Percentiles rank a stretch among this genome's conserved stretches.
Conservation (phyloP, 2,888 invertebrate species). For the Ptilodon capucinus region DNA sequence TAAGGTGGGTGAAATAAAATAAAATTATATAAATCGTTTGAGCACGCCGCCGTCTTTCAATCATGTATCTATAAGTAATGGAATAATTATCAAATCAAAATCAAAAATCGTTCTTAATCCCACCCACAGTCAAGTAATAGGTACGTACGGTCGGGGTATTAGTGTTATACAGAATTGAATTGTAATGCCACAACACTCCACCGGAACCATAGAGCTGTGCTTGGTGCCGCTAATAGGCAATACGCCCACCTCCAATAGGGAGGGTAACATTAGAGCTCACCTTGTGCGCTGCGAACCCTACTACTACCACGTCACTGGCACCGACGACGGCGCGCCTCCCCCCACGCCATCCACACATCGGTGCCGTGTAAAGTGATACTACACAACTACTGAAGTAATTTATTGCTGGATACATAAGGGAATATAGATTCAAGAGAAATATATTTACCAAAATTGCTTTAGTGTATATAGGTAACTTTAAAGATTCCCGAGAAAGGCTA, state of each 20-base stretch:
- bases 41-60: slow-evolving; percentile 60
- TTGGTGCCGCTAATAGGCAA: slow-evolving; percentile 81
- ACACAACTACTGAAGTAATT: slow-evolving; percentile 79
- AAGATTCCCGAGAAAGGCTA: slow-evolving; percentile 81
- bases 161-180: slow-evolving; percentile 48
- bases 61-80: slow-evolving; percentile 49
- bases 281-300: slow-evolving; percentile 82
- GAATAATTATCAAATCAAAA: slow-evolving; percentile 49
- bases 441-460: slow-evolving; percentile 79
- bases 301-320: slow-evolving; percentile 35
- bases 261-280: slow-evolving; percentile 81
- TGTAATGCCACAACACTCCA: slow-evolving; percentile 64
- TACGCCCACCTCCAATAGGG: slow-evolving; percentile 83
- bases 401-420: slow-evolving; percentile 82
- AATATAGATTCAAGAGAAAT: slow-evolving; percentile 82
- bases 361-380: slow-evolving; percentile 71
- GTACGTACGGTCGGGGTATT: no score
- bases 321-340: slow-evolving; percentile 14
- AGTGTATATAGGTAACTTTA: slow-evolving; percentile 82
- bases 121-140: slow-evolving; percentile 58
- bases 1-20: slow-evolving; percentile 56
- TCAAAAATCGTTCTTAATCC: slow-evolving; percentile 42
- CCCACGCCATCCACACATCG: slow-evolving; percentile 39
- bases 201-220: slow-evolving; percentile 72
- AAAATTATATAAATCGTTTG: slow-evolving; percentile 51